These are phyloP conservation scores for Catocala sponsa DNA, from an alignment of 2,888 invertebrate species.

Conservation along the genomic window DNA sequence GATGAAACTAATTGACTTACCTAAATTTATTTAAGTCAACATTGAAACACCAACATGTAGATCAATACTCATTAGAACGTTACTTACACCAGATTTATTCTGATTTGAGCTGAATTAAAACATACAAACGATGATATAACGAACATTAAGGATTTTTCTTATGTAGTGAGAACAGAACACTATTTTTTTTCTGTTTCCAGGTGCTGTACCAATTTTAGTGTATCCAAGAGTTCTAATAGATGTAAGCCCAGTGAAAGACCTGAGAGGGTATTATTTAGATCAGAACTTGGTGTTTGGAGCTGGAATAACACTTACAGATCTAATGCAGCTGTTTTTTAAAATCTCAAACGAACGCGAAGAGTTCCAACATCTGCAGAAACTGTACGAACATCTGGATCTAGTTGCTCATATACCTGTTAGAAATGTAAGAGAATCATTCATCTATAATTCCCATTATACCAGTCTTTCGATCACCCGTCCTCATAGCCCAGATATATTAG, in stretches of 20 bases:
- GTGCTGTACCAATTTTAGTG: slow-evolving; percentile 74
- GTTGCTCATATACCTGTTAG: slow-evolving; percentile 92
- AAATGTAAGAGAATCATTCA: slow-evolving; percentile 87
- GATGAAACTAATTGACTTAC: too few relatives aligned
- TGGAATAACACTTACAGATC: slow-evolving; percentile 86
- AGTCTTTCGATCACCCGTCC: too few relatives aligned
- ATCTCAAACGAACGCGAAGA: slow-evolving; percentile 67
- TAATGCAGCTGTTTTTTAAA: slow-evolving; percentile 82
- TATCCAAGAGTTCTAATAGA: slow-evolving; percentile 89
- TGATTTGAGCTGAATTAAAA: too few relatives aligned
- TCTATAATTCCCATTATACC: too few relatives aligned
- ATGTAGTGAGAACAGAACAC: too few relatives aligned
- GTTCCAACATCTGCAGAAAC: slow-evolving; percentile 88
- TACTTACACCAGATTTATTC: too few relatives aligned
- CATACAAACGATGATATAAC: too few relatives aligned
- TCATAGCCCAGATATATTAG: too few relatives aligned
- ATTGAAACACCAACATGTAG: too few relatives aligned
- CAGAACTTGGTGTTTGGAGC: slow-evolving; percentile 88
- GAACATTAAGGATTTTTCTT: too few relatives aligned
- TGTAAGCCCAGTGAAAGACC: slow-evolving; percentile 87
- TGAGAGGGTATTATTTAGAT: slow-evolving; percentile 79
- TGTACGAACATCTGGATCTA: slow-evolving; percentile 90
- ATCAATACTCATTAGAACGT: too few relatives aligned
- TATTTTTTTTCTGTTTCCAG: slow-evolving; percentile 52
- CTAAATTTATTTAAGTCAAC: too few relatives aligned